Conservation (phyloP, 2,888 invertebrate genomes). For the Melipona bicolor region DNA sequence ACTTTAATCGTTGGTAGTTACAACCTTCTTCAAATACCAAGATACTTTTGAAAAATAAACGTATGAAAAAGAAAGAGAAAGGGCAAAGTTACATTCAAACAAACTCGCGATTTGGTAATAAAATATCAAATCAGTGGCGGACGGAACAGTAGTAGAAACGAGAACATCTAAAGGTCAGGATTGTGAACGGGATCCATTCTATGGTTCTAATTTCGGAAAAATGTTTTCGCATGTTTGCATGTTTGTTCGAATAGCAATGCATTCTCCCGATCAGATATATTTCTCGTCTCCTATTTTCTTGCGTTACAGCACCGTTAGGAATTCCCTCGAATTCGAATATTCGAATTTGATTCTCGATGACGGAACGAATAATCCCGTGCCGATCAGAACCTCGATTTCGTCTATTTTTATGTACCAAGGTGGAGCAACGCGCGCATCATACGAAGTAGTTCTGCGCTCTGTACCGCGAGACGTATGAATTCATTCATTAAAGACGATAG, state of each 20-base stretch:
- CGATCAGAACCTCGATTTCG: not conserved
- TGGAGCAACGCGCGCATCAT: not conserved
- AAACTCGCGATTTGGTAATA: not conserved
- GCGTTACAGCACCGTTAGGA: no score
- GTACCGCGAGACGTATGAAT: conserved; percentile 40
- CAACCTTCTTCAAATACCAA: not conserved
- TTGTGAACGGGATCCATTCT: not conserved
- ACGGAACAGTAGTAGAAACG: not conserved
- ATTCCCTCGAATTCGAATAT: not conserved
- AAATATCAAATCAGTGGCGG: not conserved
- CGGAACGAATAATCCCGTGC: not conserved
- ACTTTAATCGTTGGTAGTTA: no score
- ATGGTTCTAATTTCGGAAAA: not conserved
- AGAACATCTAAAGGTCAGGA: not conserved
- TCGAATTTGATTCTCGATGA: not conserved
- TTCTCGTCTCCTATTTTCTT: not conserved
- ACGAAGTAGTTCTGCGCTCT: conserved; percentile 1
- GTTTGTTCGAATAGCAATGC: not conserved
- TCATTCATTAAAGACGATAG: conserved; percentile 46
- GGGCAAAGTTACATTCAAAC: not conserved
- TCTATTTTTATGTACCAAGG: not conserved
- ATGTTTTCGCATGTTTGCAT: not conserved
- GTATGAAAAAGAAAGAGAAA: not conserved
- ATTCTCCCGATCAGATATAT: not conserved
- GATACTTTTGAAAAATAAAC: not conserved